Evolutionary conservation across 1,140 invertebrate genomes (phyloP), one percentile per base, ranked within the genome.

Genomic region (Solenopsis invicta): DNA sequence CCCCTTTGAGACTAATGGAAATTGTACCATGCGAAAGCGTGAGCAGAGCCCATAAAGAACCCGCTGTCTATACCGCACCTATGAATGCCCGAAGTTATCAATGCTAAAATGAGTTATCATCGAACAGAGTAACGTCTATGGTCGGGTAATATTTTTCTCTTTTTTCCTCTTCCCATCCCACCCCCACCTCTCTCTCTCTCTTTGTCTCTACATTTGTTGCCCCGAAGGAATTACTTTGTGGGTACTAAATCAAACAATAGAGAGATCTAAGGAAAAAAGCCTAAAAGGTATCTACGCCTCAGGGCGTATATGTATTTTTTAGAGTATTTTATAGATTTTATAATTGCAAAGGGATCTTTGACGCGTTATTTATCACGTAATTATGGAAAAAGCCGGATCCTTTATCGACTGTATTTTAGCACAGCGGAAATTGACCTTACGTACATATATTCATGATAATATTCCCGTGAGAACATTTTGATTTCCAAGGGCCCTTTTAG

Each of bases 101-200:
- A 81, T 81, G 78, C 24, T 81, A 56, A 80, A 80, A 80, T 54
- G 50, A 21, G 10, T 81, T 81, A 81, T 71, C 50, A 71, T 56
- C 21, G 62, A 48, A 66, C n/a, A 54, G 13, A 67, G 13, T 67
- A 80, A 69, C 77, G 18, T 69, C 4, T 24, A 64, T 29, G 48
- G 50, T 45, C 78, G 59, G 64, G 16, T 16, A 16, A 71, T 81
- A 59, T 41, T 41, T 41, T 4, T 41, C 41, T 41, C 41, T 41
- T 8, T 41, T 8, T 41, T 8, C 5, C 37, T 41, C 37, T 41
- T 5, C 5, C 37, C 5, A 2, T 41, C 37, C 5, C 37, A 3
- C 41, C 8, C 5, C 41, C 8, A 1, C 5, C 41, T 41, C 4
- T 41, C 64, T 80, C 9, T 66, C 48, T 50, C 5, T 78, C 37